Percentiles rank a stretch among this genome's conserved stretches.
phyloP scores from a whole-genome alignment of 2,113 vertebrate genomes.

The Aplodontia rufa region DNA sequence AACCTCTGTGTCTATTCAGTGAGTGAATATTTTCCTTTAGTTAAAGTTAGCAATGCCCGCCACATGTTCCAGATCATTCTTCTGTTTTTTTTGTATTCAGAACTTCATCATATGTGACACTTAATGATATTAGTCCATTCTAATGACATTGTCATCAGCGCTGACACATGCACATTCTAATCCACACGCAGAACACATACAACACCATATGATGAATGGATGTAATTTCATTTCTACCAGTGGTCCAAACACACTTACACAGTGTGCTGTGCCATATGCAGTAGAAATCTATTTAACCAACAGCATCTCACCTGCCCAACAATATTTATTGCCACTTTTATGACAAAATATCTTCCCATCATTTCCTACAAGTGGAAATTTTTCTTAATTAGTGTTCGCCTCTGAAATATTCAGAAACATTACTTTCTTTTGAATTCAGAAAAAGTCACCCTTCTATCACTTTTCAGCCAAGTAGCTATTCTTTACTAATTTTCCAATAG shows the following conservation, averaged over 20 bases:
- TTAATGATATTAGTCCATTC: not conserved
- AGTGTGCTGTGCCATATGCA: not conserved
- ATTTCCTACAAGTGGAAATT: not conserved
- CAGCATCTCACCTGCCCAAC: not conserved
- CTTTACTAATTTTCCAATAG: conserved; percentile 21
- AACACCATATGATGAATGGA: no score
- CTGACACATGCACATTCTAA: not conserved
- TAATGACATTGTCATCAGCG: not conserved
- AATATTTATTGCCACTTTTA: not conserved
- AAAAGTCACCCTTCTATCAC: not conserved
- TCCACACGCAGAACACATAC: not conserved
- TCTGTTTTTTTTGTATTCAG: not conserved
- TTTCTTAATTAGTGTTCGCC: not conserved
- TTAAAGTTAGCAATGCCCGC: not conserved
- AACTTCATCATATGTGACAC: not conserved
- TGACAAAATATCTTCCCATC: not conserved
- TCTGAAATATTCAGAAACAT: not conserved
- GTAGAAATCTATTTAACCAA: not conserved
- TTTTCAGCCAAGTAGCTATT: not conserved
- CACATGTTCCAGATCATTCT: not conserved
- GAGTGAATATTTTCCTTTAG: not conserved
- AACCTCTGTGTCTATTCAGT: not conserved
- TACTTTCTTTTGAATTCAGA: not conserved
- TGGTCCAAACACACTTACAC: not conserved
- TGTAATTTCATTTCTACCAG: not conserved